Percentiles rank a stretch among this genome's conserved stretches.
phyloP scores from a whole-genome alignment of 2,888 invertebrate species.

The Adelognathus sp. region DNA sequence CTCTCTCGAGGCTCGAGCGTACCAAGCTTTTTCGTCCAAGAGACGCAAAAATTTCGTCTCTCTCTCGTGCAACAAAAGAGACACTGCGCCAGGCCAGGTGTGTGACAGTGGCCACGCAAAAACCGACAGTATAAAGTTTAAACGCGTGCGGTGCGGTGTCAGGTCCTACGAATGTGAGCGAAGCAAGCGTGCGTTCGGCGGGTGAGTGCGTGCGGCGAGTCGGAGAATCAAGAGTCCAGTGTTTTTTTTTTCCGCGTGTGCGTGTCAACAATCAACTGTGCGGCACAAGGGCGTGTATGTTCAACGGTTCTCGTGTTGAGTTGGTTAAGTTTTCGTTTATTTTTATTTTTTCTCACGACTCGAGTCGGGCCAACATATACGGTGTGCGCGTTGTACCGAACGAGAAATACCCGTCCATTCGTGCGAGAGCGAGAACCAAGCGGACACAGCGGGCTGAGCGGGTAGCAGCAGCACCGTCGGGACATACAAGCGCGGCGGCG shows the following conservation, averaged over 20 bases:
- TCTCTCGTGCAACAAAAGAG: slow-evolving; percentile 7
- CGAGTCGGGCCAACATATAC: too few relatives aligned
- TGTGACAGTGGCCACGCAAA: slow-evolving; percentile 57
- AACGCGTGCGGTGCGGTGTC: slow-evolving; percentile 60
- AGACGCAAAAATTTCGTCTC: slow-evolving; percentile 11
- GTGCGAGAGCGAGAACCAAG: slow-evolving; percentile 22
- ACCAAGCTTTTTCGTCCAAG: neutral
- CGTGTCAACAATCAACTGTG: slow-evolving; percentile 21
- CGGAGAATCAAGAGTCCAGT: slow-evolving; percentile 59
- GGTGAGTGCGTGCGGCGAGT: slow-evolving; percentile 61
- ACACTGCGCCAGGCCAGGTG: slow-evolving; percentile 16
- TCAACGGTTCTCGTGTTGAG: too few relatives aligned
- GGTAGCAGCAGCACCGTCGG: slow-evolving; percentile 37
- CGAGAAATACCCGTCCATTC: slow-evolving; percentile 43
- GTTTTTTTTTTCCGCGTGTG: slow-evolving; percentile 53
- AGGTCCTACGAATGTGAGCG: slow-evolving; percentile 57
- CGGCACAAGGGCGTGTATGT: slow-evolving; percentile 39
- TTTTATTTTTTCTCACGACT: too few relatives aligned
- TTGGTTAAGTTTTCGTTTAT: too few relatives aligned
- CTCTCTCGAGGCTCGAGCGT: slow-evolving; percentile 47
- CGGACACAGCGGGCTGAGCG: slow-evolving; percentile 7
- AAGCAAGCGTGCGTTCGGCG: slow-evolving; percentile 47
- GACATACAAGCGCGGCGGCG: neutral
- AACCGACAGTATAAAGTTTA: slow-evolving; percentile 54
- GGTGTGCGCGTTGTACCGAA: too few relatives aligned